A percentile compares a stretch with the other conserved stretches of the same genome.
phyloP scores from a whole-genome alignment of 2,797 vertebrate species.

The Otus scops region DNA sequence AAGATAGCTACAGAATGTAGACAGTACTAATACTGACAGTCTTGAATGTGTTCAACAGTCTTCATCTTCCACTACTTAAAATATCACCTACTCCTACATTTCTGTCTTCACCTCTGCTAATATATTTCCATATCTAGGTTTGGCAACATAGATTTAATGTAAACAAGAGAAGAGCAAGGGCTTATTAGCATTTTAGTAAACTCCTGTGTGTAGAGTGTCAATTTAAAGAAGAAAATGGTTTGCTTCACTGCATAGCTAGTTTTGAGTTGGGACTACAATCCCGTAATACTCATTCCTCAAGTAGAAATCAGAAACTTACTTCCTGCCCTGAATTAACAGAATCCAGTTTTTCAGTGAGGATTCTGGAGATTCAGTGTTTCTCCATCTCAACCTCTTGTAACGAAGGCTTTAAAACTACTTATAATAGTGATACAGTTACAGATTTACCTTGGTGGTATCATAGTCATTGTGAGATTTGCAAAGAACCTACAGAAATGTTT shows the following conservation, averaged over 20 bases:
- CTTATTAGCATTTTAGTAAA: neutral
- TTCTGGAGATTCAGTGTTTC: neutral
- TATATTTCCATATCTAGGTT: neutral
- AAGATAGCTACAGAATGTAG: neutral
- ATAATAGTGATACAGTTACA: neutral
- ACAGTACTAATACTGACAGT: neutral
- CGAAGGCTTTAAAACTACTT: neutral
- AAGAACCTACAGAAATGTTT: neutral
- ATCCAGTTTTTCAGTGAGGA: neutral
- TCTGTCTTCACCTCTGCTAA: constrained; percentile 1
- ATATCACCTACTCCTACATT: neutral
- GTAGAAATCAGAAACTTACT: neutral
- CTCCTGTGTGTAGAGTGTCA: neutral
- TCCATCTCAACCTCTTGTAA: neutral
- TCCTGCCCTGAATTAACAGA: neutral
- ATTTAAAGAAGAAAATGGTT: neutral
- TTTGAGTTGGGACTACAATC: neutral
- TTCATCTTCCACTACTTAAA: neutral
- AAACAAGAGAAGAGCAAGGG: neutral
- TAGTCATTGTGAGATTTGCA: neutral
- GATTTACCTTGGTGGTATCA: neutral
- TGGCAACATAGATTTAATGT: neutral
- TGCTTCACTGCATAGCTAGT: neutral
- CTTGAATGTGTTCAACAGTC: neutral
- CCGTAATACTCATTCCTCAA: neutral